These are phyloP conservation scores for Drosophila kanapiae DNA, from an alignment of 1,140 invertebrate species.

Conservation along the genomic window DNA sequence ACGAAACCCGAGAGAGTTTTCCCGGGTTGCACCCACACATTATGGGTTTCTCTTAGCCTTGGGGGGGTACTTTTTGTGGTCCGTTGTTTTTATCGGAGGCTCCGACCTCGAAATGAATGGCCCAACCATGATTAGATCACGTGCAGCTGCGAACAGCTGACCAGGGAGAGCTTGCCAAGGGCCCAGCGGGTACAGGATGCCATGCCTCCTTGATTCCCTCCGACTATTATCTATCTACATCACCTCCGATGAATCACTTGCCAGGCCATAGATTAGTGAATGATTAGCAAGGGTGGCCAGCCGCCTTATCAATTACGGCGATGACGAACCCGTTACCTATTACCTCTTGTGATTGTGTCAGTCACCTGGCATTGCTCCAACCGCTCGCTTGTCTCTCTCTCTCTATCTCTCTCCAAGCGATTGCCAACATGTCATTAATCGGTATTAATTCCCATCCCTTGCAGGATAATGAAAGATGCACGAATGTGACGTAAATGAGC, in stretches of 20 bases:
- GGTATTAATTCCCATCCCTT: background rate
- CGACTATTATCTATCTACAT: constrained; percentile 3
- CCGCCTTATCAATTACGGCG: constrained; percentile 50
- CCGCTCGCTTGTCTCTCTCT: constrained; percentile 12
- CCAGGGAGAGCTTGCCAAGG: constrained; percentile 13
- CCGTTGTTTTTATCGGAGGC: background rate
- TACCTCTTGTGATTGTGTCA: constrained; percentile 40
- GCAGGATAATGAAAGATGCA: constrained; percentile 84
- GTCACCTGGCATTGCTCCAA: constrained; percentile 28
- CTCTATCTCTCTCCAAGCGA: background rate
- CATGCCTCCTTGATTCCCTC: constrained; percentile 4
- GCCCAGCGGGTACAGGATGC: background rate
- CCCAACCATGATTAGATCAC: constrained; percentile 4
- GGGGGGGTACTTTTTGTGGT: too few relatives aligned
- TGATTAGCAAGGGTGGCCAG: constrained; percentile 59
- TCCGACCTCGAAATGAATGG: background rate
- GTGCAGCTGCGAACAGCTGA: background rate
- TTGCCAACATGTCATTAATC: constrained; percentile 23
- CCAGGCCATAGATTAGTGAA: constrained; percentile 40
- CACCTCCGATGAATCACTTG: constrained; percentile 54
- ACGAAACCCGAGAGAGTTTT: background rate
- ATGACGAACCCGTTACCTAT: constrained; percentile 28
- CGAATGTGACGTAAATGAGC: constrained; percentile 81
- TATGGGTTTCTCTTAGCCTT: background rate
- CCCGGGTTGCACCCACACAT: background rate